A percentile compares a stretch with the other conserved stretches of the same genome.
phyloP scores from a whole-genome alignment of 1,140 invertebrate species.

The Hesperophylax magnus region DNA sequence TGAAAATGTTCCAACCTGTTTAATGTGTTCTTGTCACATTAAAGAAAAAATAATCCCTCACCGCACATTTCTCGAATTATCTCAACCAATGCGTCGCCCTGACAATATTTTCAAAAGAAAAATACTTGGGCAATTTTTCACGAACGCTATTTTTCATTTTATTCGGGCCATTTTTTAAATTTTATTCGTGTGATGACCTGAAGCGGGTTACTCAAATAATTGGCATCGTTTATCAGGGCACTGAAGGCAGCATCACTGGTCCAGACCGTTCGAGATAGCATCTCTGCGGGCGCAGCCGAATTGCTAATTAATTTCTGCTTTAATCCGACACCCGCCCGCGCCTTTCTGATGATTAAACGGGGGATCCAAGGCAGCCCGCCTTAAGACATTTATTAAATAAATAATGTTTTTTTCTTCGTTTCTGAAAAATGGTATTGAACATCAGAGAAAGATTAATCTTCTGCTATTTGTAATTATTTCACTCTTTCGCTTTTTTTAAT shows the following conservation, averaged over 20 bases:
- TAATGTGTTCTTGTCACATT: too few species aligned
- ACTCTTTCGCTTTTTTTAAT: too few species aligned
- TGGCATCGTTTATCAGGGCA: constrained; percentile 22
- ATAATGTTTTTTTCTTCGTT: background rate
- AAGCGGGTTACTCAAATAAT: constrained; percentile 27
- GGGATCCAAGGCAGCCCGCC: background rate
- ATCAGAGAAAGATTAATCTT: too few species aligned
- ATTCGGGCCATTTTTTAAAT: background rate
- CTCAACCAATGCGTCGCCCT: too few species aligned
- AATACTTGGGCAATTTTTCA: too few species aligned
- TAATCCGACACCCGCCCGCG: constrained; percentile 39
- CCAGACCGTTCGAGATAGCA: constrained; percentile 22
- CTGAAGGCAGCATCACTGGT: background rate
- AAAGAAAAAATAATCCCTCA: too few species aligned
- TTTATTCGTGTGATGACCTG: background rate
- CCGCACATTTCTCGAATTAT: too few species aligned
- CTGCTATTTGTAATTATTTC: too few species aligned
- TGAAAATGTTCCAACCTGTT: too few species aligned
- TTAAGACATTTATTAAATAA: background rate
- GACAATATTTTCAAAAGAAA: too few species aligned
- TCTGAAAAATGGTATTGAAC: too few species aligned
- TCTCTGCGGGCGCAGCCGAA: constrained; percentile 23
- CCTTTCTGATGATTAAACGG: constrained; percentile 37
- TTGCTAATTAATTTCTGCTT: constrained; percentile 46
- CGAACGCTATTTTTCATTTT: too few species aligned